These are phyloP conservation scores for Mesoclemmys tuberculata DNA, from an alignment of 2,113 vertebrate genomes.

Conservation along the genomic window DNA sequence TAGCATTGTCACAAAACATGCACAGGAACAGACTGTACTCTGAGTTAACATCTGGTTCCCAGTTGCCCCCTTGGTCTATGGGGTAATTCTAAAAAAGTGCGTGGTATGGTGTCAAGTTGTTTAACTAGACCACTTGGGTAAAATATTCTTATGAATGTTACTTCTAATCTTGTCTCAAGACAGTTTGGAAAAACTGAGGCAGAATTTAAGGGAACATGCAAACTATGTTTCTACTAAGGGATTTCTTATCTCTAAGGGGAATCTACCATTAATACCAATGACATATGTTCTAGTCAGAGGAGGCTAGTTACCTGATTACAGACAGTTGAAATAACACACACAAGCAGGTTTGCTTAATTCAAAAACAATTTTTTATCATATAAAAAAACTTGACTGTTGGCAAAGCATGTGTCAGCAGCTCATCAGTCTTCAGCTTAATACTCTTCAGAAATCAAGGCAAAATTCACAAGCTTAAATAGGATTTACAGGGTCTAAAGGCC, in stretches of 20 bases:
- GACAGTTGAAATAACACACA: background rate
- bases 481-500: background rate
- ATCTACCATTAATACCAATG: background rate
- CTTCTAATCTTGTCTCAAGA: background rate
- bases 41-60: background rate
- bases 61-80: background rate
- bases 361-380: background rate
- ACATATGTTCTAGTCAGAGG: background rate
- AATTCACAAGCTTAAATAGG: background rate
- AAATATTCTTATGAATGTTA: background rate
- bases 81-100: background rate
- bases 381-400: background rate
- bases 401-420: background rate
- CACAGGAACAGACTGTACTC: background rate
- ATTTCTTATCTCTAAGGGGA: background rate
- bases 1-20: background rate
- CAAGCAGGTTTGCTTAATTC: background rate
- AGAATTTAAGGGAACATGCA: background rate
- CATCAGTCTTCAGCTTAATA: background rate
- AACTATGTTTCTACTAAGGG: background rate
- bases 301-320: background rate
- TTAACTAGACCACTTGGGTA: background rate
- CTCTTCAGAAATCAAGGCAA: background rate
- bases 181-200: background rate
- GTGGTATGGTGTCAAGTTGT: background rate